phyloP scores from a whole-genome alignment of 2,888 invertebrate genomes.

The Cinara cedri region DNA sequence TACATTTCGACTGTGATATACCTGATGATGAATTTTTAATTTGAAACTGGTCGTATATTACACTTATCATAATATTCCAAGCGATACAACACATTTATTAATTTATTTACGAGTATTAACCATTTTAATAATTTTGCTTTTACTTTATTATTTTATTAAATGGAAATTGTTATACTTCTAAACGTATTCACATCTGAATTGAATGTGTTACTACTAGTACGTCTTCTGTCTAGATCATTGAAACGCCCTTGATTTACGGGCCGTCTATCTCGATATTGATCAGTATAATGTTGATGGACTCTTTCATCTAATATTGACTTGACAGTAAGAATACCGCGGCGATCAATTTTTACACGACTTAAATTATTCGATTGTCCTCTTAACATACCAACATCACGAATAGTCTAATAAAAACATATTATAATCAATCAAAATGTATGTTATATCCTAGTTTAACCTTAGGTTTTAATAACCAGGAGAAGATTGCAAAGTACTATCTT shows the following conservation, averaged over 20 bases:
- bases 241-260: slow-evolving; percentile 20
- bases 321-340: slow-evolving; percentile 51
- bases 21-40: no score
- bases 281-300: not conserved
- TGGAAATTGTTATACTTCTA: slow-evolving; percentile 43
- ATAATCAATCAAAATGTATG: not conserved
- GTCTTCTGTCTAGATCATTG: slow-evolving; percentile 27
- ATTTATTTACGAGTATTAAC: no score
- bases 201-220: slow-evolving; percentile 35
- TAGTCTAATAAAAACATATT: slow-evolving; percentile 1
- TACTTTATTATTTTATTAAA: no score
- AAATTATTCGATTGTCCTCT: slow-evolving; percentile 34
- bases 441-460: no score
- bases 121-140: no score
- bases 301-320: slow-evolving; percentile 52
- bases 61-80: no score
- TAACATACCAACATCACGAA: not conserved
- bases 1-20: no score
- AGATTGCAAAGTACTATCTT: no score
- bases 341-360: slow-evolving; percentile 53
- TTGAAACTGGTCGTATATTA: no score
- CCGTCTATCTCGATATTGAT: not conserved
- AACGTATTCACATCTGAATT: slow-evolving; percentile 45
- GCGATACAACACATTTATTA: no score
- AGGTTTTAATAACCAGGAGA: no score